Evolutionary conservation across 2,888 invertebrate genomes (phyloP).

Genomic region (Metallyticus violacea): DNA sequence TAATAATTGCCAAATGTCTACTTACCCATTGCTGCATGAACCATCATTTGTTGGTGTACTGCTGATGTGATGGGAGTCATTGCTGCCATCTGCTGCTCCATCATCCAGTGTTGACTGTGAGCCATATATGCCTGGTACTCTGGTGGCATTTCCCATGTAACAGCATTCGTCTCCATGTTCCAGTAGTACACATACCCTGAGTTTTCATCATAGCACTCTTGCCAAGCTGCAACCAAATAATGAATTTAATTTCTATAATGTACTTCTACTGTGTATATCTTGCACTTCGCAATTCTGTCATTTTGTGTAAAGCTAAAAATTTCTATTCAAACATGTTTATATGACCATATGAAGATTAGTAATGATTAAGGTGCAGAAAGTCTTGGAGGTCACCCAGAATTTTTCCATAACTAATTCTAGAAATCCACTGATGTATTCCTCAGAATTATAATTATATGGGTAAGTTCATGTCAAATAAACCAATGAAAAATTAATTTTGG

Average conservation of each 20-base stretch:
- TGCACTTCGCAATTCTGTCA: no score
- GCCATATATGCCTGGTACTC: slow-evolving; percentile 44
- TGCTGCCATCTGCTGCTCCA: slow-evolving; percentile 15
- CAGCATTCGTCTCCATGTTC: slow-evolving; percentile 61
- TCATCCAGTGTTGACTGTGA: slow-evolving; percentile 33
- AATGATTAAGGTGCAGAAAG: no score
- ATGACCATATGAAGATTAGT: no score
- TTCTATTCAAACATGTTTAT: no score
- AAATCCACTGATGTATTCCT: no score
- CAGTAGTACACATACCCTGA: slow-evolving; percentile 64
- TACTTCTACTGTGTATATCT: no score
- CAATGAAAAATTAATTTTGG: no score
- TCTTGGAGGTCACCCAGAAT: no score
- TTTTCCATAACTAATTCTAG: no score
- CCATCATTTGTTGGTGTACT: not conserved
- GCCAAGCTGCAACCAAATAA: slow-evolving; percentile 53
- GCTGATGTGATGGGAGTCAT: slow-evolving; percentile 2
- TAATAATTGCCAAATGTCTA: not conserved
- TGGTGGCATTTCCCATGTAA: slow-evolving; percentile 61
- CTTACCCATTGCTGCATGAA: slow-evolving; percentile 3
- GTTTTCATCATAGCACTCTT: slow-evolving; percentile 60
- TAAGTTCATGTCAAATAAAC: no score
- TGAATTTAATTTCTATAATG: not conserved
- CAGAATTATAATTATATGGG: no score
- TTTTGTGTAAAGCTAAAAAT: no score